Evolutionary conservation across 2,113 vertebrate species (phyloP), one percentile per base, ranked within the genome.

Genomic region (Lagopus leucura): DNA sequence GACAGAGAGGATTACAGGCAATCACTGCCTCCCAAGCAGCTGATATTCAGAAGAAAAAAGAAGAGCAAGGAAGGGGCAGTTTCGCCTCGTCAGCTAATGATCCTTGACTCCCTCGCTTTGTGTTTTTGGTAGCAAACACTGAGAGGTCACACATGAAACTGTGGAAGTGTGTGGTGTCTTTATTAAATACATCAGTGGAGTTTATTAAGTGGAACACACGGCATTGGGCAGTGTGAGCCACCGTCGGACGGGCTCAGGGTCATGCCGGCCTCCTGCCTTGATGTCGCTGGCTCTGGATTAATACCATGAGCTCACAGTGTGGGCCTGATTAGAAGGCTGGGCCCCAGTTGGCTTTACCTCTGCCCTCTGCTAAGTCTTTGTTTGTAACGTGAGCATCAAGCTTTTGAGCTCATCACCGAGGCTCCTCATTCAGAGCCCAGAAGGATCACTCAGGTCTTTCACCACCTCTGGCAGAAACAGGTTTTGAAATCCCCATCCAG

Each of bases 301-400:
- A 48, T 85, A 82, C 82, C 28, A 36, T 9, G 38, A 76, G 90
- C 88, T 86, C 93, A 17, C 77, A 91, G 67, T 38, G 55, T 65
- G 73, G 67, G 21, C 24, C 78, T 95, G 89, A 96, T 95, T 84
- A 91, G 60, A 86, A 86, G 94, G 83, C 54, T 10, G 22, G 22
- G 77, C 82, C 61, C 58, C 52, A 4, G 32, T 5, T 83, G 73
- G 30, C 11, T 72, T 93, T 57, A 85, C 74, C 69, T 89, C 64
- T 96, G 90, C 93, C 85, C 61, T 91, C 90, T 58, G 52, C 40
- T 91, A 96, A 94, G 92, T 38, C 64, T 92, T 91, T 96, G 80
- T 92, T 32, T 95, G 54, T 50, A 95, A 60, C 7, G 40, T 69
- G 50, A 91, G 77, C 94, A 92, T 90, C 74, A 91, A 93, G 55